Percentiles rank a stretch among this genome's conserved stretches.
These are phyloP conservation scores for Caranx ignobilis DNA, from an alignment of 2,113 vertebrate genomes.

Conservation along the genomic window DNA sequence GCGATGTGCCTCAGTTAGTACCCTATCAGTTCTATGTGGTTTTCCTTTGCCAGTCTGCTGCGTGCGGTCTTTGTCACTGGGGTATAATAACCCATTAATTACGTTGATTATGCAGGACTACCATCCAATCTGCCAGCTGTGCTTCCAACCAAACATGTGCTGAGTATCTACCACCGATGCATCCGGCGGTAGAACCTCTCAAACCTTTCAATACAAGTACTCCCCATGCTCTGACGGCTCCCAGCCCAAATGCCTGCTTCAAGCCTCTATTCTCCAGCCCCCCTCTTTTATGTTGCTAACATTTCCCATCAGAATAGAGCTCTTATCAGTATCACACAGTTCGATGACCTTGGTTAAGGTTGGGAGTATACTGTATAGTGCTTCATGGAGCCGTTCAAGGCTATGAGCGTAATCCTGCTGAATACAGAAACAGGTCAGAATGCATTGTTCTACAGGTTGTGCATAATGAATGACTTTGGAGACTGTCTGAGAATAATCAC, in stretches of 20 bases:
- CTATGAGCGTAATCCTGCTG: constrained; percentile 59
- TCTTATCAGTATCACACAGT: constrained; percentile 64
- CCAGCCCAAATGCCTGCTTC: constrained; percentile 12
- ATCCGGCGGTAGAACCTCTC: constrained; percentile 18
- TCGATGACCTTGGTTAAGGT: constrained; percentile 65
- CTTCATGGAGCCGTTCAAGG: constrained; percentile 62
- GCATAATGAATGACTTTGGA: constrained; percentile 29
- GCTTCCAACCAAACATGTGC: constrained; percentile 26
- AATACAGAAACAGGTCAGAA: constrained; percentile 45
- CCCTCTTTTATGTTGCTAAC: constrained; percentile 40
- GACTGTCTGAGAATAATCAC: constrained; percentile 1
- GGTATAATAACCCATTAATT: constrained; percentile 62
- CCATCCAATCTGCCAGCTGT: constrained; percentile 53
- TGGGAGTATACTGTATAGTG: constrained; percentile 44
- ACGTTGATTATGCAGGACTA: constrained; percentile 51
- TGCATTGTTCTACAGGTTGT: constrained; percentile 28
- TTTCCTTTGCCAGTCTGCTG: constrained; percentile 29
- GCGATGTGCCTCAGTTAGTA: constrained; percentile 31
- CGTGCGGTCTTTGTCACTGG: constrained; percentile 42
- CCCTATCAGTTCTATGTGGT: constrained; percentile 26
- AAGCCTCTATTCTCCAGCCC: constrained; percentile 31
- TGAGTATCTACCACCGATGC: constrained; percentile 24
- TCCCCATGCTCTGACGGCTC: constrained; percentile 21
- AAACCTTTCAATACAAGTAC: constrained; percentile 50
- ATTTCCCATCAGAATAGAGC: constrained; percentile 70